A percentile compares a stretch with the other conserved stretches of the same genome.
phyloP scores from a whole-genome alignment of 1,140 invertebrate genomes.

The Cotesia typhae region DNA sequence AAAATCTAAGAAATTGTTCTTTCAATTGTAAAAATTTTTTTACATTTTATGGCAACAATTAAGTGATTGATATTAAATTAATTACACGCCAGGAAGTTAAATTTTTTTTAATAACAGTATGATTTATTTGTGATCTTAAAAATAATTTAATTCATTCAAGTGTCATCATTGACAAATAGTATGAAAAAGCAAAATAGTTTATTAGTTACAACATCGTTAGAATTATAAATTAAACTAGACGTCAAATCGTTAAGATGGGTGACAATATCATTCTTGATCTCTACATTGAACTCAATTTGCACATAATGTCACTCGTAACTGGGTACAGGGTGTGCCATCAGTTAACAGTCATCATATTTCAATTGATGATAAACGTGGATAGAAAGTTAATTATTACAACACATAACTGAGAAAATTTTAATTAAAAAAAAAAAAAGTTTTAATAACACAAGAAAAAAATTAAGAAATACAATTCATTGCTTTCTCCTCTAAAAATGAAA shows the following conservation, averaged over 20 bases:
- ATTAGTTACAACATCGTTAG: conserved; percentile 15
- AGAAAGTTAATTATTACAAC: background rate
- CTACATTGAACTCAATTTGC: conserved; percentile 19
- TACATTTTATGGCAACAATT: no score
- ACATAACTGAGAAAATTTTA: background rate
- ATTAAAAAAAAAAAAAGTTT: conserved; percentile 10
- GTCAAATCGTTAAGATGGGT: conserved; percentile 2
- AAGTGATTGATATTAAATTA: no score
- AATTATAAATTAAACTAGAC: background rate
- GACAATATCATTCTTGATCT: conserved; percentile 8
- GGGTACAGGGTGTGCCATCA: conserved; percentile 15
- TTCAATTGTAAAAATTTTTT: no score
- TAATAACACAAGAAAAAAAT: background rate
- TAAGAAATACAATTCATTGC: background rate
- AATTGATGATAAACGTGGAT: background rate
- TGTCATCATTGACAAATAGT: background rate
- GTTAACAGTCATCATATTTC: background rate
- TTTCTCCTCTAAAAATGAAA: no score
- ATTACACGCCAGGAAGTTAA: no score
- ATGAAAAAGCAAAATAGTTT: background rate
- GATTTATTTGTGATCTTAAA: no score
- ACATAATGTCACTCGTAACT: conserved; percentile 17
- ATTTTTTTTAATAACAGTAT: no score
- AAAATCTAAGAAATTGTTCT: no score
- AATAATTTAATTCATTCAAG: no score